phyloP scores from a whole-genome alignment of 1,140 invertebrate genomes.

The Caerostris extrusa region DNA sequence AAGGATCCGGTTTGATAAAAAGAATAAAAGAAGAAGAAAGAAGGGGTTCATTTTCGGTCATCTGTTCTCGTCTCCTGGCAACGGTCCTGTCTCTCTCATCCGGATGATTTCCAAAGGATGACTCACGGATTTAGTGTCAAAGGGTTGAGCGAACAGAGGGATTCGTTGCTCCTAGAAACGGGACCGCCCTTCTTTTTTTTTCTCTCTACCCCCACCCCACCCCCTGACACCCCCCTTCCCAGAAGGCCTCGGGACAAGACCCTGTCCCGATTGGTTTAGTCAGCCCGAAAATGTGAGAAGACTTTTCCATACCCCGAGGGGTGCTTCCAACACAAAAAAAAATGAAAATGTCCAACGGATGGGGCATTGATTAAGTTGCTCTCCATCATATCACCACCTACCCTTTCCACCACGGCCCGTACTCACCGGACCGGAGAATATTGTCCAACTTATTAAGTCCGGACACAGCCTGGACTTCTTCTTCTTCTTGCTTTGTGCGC shows the following conservation, averaged over 20 bases:
- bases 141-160: constrained; percentile 50
- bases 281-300: constrained; percentile 48
- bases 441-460: constrained; percentile 76
- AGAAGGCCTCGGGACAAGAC: constrained; percentile 21
- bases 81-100: constrained; percentile 43
- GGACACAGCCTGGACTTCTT: constrained; percentile 63
- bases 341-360: constrained; percentile 47
- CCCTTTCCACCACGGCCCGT: constrained; percentile 1
- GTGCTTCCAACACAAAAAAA: background rate
- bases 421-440: constrained; percentile 62
- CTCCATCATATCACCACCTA: constrained; percentile 64
- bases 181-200: constrained; percentile 45
- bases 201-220: background rate
- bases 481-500: constrained; percentile 26
- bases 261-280: constrained; percentile 70
- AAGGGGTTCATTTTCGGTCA: constrained; percentile 58
- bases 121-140: constrained; percentile 63
- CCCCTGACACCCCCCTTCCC: background rate
- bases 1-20: constrained; percentile 51
- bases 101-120: constrained; percentile 43
- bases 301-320: constrained; percentile 60
- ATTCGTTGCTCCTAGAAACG: constrained; percentile 51
- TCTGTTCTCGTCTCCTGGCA: constrained; percentile 51
- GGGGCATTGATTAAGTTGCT: constrained; percentile 70
- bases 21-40: constrained; percentile 9